Conservation (phyloP, 2,888 invertebrate genomes). For the Furcula furcula region DNA sequence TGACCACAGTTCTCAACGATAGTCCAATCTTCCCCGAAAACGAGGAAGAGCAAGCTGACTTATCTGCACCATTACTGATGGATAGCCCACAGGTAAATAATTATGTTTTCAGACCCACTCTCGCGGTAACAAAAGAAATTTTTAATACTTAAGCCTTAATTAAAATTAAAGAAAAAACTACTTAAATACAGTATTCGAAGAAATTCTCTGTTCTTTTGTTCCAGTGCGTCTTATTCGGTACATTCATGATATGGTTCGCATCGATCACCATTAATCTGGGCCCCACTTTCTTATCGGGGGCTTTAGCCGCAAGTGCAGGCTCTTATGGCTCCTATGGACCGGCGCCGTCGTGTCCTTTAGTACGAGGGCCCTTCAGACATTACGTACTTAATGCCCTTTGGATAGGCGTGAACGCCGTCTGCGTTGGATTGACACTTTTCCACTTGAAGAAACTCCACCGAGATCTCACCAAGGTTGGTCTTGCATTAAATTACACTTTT, state of each 20-base stretch:
- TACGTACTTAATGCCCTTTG: constrained; percentile 95
- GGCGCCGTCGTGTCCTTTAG: constrained; percentile 91
- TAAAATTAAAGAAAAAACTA: too few species aligned
- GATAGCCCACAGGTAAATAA: constrained; percentile 89
- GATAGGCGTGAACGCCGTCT: constrained; percentile 94
- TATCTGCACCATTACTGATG: constrained; percentile 88
- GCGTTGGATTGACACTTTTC: constrained; percentile 90
- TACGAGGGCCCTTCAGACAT: constrained; percentile 93
- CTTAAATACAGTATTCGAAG: too few species aligned
- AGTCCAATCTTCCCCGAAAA: constrained; percentile 93
- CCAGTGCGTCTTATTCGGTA: constrained; percentile 94
- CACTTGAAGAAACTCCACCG: constrained; percentile 91
- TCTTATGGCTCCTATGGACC: constrained; percentile 84
- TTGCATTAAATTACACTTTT: constrained; percentile 14
- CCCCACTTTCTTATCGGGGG: constrained; percentile 92
- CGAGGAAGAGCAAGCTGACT: constrained; percentile 85
- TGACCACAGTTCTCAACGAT: constrained; percentile 92
- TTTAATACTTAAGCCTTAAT: too few species aligned
- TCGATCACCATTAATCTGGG: constrained; percentile 95
- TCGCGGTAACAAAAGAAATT: too few species aligned
- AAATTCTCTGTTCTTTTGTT: constrained; percentile 44
- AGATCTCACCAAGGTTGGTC: constrained; percentile 86
- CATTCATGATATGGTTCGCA: constrained; percentile 97
- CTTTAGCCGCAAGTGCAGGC: constrained; percentile 90
- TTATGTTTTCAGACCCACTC: too few species aligned